Base-by-base conservation (phyloP, 2,888 invertebrate genomes). In the Troglohyphantes excavatus region DNA sequence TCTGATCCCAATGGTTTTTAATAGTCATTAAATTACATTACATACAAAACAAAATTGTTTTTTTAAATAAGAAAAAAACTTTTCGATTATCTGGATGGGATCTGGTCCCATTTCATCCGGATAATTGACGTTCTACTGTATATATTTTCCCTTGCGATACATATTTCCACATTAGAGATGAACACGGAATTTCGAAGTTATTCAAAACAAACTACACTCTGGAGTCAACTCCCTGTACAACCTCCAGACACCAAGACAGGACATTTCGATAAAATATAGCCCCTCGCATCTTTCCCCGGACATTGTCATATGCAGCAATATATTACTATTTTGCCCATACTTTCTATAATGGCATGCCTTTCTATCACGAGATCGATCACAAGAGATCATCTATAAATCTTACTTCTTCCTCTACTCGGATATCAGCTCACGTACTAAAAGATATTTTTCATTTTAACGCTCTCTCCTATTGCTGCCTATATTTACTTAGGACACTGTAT, bases 361-460 rank as follows among this genome's bases (percentile, higher is more conserved):
- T 53, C 53, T 53, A n/a, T 53, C 13, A 13, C 5, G n/a, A 53
- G 53, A 53, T 53, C 53, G 53, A 53, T 53, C 17, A n/a, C 17
- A n/a, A 53, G n/a, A 53, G 13, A 53, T 53, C 53, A 53, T 53
- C 53, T 53, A 53, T 53, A 53, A 53, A 53, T 53, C 53, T 53
- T 53, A 53, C 53, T 13, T 53, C 53, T 53, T 53, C 53, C 53
- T 39, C 53, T 53, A 53, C 53, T 53, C 53, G n/a, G n/a, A 53
- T 53, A 53, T 53, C 53, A 53, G 5, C 53, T 53, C 53, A 53
- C 53, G 53, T n/a, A 53, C 53, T 53, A 53, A 13, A 53, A n/a
- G n/a, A 53, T 53, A 53, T 53, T 53, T 53, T 53, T 53, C 53
- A 53, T 53, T 53, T 53, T 53, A 53, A 53, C n/a, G 53, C 33